Evolutionary conservation across 2,888 invertebrate species (phyloP).

Genomic region (Pelosia muscerda): DNA sequence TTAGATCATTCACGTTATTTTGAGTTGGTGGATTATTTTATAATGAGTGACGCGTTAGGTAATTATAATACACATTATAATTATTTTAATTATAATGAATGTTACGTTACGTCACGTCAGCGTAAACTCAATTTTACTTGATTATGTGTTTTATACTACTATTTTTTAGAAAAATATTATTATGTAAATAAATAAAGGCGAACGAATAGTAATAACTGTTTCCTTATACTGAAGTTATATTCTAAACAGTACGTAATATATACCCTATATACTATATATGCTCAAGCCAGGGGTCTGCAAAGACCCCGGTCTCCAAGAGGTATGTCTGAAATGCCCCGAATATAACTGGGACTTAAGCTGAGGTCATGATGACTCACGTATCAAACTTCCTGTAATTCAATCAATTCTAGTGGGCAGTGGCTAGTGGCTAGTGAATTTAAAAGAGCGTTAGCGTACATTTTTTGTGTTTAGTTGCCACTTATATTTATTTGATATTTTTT

Average conservation of each 20-base stretch:
- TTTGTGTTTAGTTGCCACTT: no score
- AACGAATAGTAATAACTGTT: not conserved
- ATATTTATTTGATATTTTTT: no score
- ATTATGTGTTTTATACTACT: constrained; percentile 5
- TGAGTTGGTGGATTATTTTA: constrained; percentile 24
- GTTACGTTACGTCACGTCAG: constrained; percentile 27
- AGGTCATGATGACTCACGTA: no score
- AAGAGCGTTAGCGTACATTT: no score
- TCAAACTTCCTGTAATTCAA: no score
- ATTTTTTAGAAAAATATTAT: constrained; percentile 5
- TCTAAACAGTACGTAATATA: not conserved
- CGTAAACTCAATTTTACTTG: not conserved
- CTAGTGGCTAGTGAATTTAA: no score
- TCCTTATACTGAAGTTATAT: not conserved
- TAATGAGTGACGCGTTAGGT: constrained; percentile 19
- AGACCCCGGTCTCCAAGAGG: no score
- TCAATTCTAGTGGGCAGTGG: no score
- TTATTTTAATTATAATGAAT: constrained; percentile 26
- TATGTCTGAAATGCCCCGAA: no score
- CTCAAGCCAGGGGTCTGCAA: not conserved
- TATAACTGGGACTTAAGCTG: no score
- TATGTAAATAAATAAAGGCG: constrained; percentile 7
- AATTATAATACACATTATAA: constrained; percentile 28
- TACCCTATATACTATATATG: not conserved
- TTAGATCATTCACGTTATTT: constrained; percentile 18